These are phyloP conservation scores for Perizoma flavofasciatum DNA, from an alignment of 2,888 invertebrate genomes.

Conservation along the genomic window DNA sequence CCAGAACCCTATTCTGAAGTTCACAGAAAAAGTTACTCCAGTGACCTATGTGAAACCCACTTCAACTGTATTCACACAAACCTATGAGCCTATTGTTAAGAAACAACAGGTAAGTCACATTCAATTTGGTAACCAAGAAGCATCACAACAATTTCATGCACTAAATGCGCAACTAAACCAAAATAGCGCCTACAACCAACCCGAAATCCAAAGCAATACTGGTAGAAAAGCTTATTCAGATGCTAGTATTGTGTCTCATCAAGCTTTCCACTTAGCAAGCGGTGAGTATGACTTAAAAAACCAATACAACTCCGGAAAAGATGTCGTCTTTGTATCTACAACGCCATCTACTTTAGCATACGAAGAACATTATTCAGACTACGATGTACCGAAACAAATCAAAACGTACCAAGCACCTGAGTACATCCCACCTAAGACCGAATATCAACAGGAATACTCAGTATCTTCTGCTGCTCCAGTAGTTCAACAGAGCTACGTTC, in stretches of 20 bases:
- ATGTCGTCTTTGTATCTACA: constrained; percentile 63
- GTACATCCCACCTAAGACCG: constrained; percentile 58
- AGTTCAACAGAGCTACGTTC: constrained; percentile 56
- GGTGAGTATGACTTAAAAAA: constrained; percentile 43
- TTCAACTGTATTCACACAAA: constrained; percentile 60
- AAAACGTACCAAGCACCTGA: constrained; percentile 57
- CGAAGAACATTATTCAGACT: constrained; percentile 69
- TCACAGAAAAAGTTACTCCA: constrained; percentile 58
- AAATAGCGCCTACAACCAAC: constrained; percentile 67
- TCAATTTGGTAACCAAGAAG: constrained; percentile 57
- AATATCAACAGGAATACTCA: constrained; percentile 59
- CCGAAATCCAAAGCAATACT: constrained; percentile 68
- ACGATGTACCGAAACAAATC: constrained; percentile 56
- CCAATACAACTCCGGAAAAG: constrained; percentile 56
- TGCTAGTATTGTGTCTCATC: constrained; percentile 71
- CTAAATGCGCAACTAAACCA: constrained; percentile 56
- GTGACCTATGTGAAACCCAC: constrained; percentile 61
- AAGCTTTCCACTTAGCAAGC: constrained; percentile 62
- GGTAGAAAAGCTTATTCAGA: constrained; percentile 64
- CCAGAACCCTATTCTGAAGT: constrained; percentile 67
- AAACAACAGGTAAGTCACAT: constrained; percentile 61
- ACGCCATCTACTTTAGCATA: constrained; percentile 68
- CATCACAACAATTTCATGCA: constrained; percentile 49
- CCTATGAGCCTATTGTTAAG: constrained; percentile 60
- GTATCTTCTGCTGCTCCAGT: constrained; percentile 57